phyloP scores from a whole-genome alignment of 2,113 vertebrate species.

The Limnothrissa miodon region DNA sequence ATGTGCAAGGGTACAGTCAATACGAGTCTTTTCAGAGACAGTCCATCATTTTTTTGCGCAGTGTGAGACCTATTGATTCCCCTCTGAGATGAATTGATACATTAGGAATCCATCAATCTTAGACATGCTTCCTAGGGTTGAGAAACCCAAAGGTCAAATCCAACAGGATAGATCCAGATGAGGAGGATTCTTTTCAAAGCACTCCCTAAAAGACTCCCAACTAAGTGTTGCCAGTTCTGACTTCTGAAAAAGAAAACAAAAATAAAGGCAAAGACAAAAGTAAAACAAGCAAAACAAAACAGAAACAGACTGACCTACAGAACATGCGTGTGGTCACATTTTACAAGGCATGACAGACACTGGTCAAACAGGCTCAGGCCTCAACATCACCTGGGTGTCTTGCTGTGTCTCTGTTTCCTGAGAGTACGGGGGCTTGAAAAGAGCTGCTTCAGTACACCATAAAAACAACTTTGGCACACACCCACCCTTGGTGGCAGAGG shows the following conservation, averaged over 20 bases:
- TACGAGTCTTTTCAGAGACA: background rate
- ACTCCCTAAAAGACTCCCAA: background rate
- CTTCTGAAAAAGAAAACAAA: background rate
- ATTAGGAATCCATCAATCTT: constrained; percentile 14
- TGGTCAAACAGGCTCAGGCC: background rate
- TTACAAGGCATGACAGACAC: constrained; percentile 2
- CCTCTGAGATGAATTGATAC: background rate
- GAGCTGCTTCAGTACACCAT: background rate
- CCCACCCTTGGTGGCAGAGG: background rate
- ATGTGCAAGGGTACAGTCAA: constrained; percentile 6
- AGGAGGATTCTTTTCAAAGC: background rate
- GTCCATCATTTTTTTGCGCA: constrained; percentile 1
- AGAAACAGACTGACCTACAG: background rate
- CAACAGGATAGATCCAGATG: background rate
- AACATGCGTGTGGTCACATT: background rate
- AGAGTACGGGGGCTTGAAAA: background rate
- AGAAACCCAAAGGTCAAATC: constrained; percentile 8
- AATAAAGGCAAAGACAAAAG: background rate
- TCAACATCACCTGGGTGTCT: background rate
- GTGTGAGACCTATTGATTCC: constrained; percentile 4
- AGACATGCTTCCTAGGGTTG: background rate
- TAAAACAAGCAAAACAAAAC: background rate
- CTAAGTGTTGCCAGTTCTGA: background rate
- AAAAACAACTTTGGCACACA: background rate
- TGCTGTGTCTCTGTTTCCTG: background rate